Evolutionary conservation across 2,888 invertebrate genomes (phyloP), one percentile per base, ranked within the genome.

Genomic region (Drosophila suboccidentalis): DNA sequence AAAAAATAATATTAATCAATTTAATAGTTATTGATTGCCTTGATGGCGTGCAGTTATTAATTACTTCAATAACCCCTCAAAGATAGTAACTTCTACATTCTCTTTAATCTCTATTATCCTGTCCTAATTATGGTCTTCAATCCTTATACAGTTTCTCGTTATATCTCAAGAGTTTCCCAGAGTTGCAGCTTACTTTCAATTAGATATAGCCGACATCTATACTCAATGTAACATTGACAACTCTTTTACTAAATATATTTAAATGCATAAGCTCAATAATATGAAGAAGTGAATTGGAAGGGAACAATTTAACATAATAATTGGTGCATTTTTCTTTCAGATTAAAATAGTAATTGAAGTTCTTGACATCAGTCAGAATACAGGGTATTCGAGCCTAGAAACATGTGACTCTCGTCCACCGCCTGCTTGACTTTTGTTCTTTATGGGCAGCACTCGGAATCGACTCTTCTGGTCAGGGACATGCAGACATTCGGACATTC

Each of bases 401-500:
- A 66, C 75, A 71, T 67, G 64, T 62, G 80, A 65, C 65, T 78
- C 62, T 58, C 38, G 44, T 62, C 62, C 49, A 67, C 71, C 72
- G 79, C 68, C 50, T 65, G 43, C 63, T 74, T 89, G 87, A 88
- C 89, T 88, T 90, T 82, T 87, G 82, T 90, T 90, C 88, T 91
- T 90, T 91, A 89, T 90, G 90, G 90, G 87, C 90, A 88, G 80
- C 86, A 83, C 79, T 80, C 67, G 67, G 58, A 54, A 41, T 15
- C 61, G 74, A 58, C 38, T 59, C 54, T 71, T 69, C 62, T 66
- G 46, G 59, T 39, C 62, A 36, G 41, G 51, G 38, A 61, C 29
- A 29, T 29, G 1, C 29, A 29, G 60, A 58, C 29, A 29, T 29
- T 8, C 29, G 8, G 60, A 58, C 69, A 71, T 75, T 66, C 75